A percentile compares a stretch with the other conserved stretches of the same genome.
Evolutionary conservation across 2,888 invertebrate species (phyloP).

Genomic region (Ochropacha duplaris): DNA sequence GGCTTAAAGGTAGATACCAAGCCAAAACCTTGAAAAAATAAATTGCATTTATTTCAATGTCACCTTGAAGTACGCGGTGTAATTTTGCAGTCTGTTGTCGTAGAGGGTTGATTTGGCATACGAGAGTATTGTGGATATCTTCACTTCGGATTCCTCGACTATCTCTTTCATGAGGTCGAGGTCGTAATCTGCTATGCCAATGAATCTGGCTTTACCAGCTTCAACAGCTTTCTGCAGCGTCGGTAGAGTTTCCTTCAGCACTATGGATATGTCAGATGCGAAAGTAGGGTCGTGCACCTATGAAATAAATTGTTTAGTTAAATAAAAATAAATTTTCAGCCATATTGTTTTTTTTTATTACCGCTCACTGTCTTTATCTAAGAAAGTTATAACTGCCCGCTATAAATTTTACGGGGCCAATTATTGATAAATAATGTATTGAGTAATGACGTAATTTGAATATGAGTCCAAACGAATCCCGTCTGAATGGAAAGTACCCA

Average conservation of each 20-base stretch:
- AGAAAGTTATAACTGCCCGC: not conserved
- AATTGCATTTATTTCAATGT: not conserved
- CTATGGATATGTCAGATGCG: conserved; percentile 87
- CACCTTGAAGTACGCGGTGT: conserved; percentile 90
- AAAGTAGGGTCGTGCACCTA: conserved; percentile 97
- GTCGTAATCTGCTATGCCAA: conserved; percentile 95
- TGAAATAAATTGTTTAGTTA: no score
- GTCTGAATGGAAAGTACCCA: no score
- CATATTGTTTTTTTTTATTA: no score
- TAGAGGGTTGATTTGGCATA: conserved; percentile 92
- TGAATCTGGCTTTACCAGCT: conserved; percentile 88
- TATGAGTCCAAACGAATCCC: no score
- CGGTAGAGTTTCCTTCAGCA: conserved; percentile 94
- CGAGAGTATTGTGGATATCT: conserved; percentile 88
- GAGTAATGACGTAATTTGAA: not conserved
- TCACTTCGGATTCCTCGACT: conserved; percentile 84
- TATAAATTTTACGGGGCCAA: not conserved
- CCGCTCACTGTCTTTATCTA: not conserved
- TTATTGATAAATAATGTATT: not conserved
- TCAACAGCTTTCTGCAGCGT: conserved; percentile 88
- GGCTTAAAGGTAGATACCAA: no score
- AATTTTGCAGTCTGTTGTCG: conserved; percentile 89
- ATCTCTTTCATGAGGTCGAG: conserved; percentile 89
- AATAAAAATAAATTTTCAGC: not conserved
- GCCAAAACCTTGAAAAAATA: no score